Evolutionary conservation across 2,888 invertebrate genomes (phyloP).

Genomic region (Rhogogaster chlorosoma): DNA sequence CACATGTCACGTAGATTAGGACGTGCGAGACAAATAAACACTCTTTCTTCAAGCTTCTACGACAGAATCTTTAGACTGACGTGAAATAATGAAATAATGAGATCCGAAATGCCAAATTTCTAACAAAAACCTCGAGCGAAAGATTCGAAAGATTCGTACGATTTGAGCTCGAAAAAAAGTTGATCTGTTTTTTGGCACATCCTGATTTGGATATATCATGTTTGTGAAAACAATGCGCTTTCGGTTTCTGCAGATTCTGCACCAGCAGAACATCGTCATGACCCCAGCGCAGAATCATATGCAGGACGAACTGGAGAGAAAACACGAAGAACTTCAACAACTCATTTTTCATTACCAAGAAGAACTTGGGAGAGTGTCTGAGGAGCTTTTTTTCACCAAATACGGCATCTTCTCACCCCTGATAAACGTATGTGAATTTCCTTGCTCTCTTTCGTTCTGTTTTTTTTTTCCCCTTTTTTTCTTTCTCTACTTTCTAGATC

Average conservation of each 20-base stretch:
- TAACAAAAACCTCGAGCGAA: neutral
- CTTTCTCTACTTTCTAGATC: neutral
- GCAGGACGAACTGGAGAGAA: constrained; percentile 81
- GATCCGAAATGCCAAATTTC: neutral
- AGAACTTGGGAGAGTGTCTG: constrained; percentile 91
- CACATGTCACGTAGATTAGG: neutral
- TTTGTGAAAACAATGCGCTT: neutral
- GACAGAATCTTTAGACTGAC: neutral
- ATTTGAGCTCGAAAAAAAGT: neutral
- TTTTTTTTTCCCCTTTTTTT: neutral
- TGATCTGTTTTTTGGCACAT: neutral
- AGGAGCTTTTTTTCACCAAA: constrained; percentile 90
- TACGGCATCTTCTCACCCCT: constrained; percentile 83
- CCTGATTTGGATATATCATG: neutral
- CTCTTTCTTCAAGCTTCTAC: neutral
- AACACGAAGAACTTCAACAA: constrained; percentile 92
- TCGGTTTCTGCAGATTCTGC: constrained; percentile 64
- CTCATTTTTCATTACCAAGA: constrained; percentile 92
- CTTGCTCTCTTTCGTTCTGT: neutral
- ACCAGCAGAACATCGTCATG: constrained; percentile 79
- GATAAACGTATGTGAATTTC: constrained; percentile 72
- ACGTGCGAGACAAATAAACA: neutral
- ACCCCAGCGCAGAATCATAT: constrained; percentile 81
- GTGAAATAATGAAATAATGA: neutral
- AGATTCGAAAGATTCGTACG: neutral